These are phyloP conservation scores for Yasuhikotakia modesta DNA, from an alignment of 2,797 vertebrate species.

Conservation along the genomic window DNA sequence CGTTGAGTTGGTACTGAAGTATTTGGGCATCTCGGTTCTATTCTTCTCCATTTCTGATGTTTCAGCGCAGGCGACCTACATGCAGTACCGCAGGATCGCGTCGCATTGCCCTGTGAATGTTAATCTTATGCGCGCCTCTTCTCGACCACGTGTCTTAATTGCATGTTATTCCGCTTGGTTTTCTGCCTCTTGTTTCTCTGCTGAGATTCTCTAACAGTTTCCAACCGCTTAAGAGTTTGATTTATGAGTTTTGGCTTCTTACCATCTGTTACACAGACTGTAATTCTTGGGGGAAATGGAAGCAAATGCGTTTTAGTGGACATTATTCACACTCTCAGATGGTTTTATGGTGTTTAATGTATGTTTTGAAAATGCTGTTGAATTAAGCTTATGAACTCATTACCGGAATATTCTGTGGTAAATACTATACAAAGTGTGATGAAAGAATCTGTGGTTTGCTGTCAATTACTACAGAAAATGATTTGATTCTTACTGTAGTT, in stretches of 20 bases:
- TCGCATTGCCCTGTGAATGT: background rate
- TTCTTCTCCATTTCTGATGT: background rate
- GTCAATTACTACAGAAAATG: background rate
- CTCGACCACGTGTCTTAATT: background rate
- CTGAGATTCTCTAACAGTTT: conserved; percentile 13
- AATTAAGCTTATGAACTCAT: background rate
- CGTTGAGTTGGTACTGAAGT: conserved; percentile 4
- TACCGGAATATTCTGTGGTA: background rate
- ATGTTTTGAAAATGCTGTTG: conserved; percentile 1
- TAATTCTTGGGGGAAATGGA: conserved; percentile 9
- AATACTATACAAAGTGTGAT: background rate
- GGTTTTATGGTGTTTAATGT: conserved; percentile 25
- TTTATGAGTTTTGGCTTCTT: conserved; percentile 31
- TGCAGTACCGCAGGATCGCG: background rate
- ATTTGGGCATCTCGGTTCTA: no score
- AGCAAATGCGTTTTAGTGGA: conserved; percentile 29
- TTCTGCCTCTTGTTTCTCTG: conserved; percentile 21
- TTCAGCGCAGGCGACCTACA: background rate
- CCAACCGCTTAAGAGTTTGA: conserved; percentile 31
- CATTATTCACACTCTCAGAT: conserved; percentile 24
- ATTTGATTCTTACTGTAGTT: background rate
- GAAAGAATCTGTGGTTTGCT: background rate
- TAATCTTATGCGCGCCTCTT: conserved; percentile 7
- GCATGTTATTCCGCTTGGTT: conserved; percentile 5
- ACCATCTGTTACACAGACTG: conserved; percentile 33